These are phyloP conservation scores for Drosophila ercepeae DNA, from an alignment of 1,140 invertebrate genomes.

Conservation along the genomic window DNA sequence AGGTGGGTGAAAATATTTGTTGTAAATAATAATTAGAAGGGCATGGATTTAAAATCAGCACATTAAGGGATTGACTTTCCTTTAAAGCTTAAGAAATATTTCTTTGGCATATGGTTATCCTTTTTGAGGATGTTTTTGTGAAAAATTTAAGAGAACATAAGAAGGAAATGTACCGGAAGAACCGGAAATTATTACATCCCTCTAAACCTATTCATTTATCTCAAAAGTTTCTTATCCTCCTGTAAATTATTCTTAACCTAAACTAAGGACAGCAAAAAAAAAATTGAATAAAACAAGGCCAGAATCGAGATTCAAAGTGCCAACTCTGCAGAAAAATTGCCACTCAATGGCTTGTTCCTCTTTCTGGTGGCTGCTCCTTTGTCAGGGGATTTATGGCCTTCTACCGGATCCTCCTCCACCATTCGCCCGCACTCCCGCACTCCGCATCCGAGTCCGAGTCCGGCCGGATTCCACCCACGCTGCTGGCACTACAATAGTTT, in stretches of 20 bases:
- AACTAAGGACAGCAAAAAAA: slow-evolving; percentile 1
- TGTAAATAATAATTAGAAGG: neutral
- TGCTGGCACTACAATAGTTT: slow-evolving; percentile 74
- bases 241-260: slow-evolving; percentile 11
- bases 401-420: neutral
- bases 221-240: slow-evolving; percentile 18
- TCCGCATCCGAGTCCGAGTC: neutral
- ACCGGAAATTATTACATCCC: no score
- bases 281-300: neutral
- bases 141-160: neutral
- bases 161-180: neutral
- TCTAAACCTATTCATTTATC: no score
- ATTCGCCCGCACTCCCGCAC: neutral
- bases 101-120: neutral
- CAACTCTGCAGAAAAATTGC: slow-evolving; percentile 43
- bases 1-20: neutral
- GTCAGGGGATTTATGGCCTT: slow-evolving; percentile 50
- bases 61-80: neutral
- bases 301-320: slow-evolving; percentile 51
- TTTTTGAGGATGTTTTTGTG: neutral
- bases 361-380: slow-evolving; percentile 11
- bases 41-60: neutral
- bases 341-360: slow-evolving; percentile 17
- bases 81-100: neutral
- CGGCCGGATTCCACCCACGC: slow-evolving; percentile 5